phyloP scores from a whole-genome alignment of 2,888 invertebrate species.

The Molanna angustata region DNA sequence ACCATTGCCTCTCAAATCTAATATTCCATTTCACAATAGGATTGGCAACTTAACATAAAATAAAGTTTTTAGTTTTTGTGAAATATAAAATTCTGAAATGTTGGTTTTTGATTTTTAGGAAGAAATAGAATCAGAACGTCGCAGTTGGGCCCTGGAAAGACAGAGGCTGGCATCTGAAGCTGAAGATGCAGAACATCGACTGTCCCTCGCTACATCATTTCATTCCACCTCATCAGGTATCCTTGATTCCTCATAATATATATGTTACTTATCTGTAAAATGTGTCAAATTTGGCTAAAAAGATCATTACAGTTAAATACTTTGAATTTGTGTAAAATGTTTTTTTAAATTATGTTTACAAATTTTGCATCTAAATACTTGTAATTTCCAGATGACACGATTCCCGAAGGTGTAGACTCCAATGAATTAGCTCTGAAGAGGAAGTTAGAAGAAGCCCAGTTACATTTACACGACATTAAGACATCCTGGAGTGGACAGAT shows the following conservation, averaged over 20 bases:
- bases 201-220: conserved; percentile 19
- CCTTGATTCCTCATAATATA: no score
- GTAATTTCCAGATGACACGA: conserved; percentile 23
- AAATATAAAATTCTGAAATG: no score
- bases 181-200: conserved; percentile 59
- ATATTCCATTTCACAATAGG: no score
- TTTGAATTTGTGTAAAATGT: no score
- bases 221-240: background rate
- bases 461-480: conserved; percentile 86
- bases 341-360: no score
- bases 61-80: no score
- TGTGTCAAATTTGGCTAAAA: no score
- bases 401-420: conserved; percentile 14
- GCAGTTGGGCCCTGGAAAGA: conserved; percentile 70
- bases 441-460: conserved; percentile 78
- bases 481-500: conserved; percentile 92
- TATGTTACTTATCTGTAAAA: no score
- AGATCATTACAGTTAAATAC: no score
- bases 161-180: conserved; percentile 70
- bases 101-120: conserved; percentile 56
- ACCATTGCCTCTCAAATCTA: no score
- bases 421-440: conserved; percentile 60
- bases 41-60: no score
- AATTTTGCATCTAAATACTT: no score
- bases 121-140: conserved; percentile 72